Percentiles rank a stretch among this genome's conserved stretches.
phyloP scores from a whole-genome alignment of 92 coral and sea anemone species.

The Epizoanthus rinbou region DNA sequence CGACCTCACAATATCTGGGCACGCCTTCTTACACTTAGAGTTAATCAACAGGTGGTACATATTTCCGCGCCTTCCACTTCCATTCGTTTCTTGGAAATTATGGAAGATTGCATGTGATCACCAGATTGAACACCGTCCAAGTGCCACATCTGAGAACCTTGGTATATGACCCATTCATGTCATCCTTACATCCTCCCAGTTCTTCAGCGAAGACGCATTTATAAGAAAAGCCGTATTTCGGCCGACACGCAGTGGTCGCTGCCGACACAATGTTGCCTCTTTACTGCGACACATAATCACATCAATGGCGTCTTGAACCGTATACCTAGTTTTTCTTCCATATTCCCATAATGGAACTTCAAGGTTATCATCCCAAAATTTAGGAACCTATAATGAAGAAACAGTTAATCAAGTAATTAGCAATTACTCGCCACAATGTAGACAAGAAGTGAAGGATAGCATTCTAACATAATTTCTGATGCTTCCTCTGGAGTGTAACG shows the following conservation, averaged over 20 bases:
- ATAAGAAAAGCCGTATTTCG: constrained; percentile 55
- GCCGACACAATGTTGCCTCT: constrained; percentile 13
- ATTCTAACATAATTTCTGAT: constrained; percentile 2
- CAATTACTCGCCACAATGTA: too few relatives aligned
- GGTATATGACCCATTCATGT: constrained; percentile 63
- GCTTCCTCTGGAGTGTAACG: constrained; percentile 57
- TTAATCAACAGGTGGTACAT: constrained; percentile 44
- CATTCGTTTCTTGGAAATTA: constrained; percentile 41
- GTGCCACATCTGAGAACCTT: constrained; percentile 50
- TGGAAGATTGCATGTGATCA: constrained; percentile 7
- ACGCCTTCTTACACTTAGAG: too few relatives aligned
- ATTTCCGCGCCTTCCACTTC: constrained; percentile 5
- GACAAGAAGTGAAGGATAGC: background rate
- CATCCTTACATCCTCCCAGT: constrained; percentile 71
- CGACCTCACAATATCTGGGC: too few relatives aligned
- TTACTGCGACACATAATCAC: too few relatives aligned
- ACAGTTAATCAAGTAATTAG: too few relatives aligned
- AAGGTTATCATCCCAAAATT: too few relatives aligned
- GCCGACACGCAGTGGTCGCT: constrained; percentile 60
- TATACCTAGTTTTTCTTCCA: too few relatives aligned
- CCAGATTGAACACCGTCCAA: constrained; percentile 54
- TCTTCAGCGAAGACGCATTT: constrained; percentile 28
- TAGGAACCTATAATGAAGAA: too few relatives aligned
- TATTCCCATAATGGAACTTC: too few relatives aligned
- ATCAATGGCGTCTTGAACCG: too few relatives aligned